These are phyloP conservation scores for Operophtera brumata DNA, from an alignment of 2,888 invertebrate species.

Conservation along the genomic window DNA sequence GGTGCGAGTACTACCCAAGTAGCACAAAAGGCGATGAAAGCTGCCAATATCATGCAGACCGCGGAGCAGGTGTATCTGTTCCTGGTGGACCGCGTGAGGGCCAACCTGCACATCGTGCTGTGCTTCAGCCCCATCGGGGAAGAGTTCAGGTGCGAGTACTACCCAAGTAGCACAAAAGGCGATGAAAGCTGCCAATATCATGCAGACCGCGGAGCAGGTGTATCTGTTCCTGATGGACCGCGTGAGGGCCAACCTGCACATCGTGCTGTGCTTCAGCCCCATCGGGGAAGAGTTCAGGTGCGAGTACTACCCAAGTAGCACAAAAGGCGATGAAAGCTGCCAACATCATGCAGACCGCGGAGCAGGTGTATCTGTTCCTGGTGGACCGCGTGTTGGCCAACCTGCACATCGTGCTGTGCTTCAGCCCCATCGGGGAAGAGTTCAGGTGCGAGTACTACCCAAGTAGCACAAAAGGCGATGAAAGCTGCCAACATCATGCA, in stretches of 20 bases:
- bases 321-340: conserved; percentile 79
- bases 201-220: conserved; percentile 84
- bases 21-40: conserved; percentile 80
- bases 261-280: conserved; percentile 93
- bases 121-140: conserved; percentile 95
- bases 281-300: conserved; percentile 89
- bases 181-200: conserved; percentile 77
- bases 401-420: conserved; percentile 90
- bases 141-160: conserved; percentile 81
- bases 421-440: conserved; percentile 93
- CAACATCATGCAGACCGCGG: conserved; percentile 82
- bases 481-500: conserved; percentile 78
- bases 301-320: too few relatives aligned
- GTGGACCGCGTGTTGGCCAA: conserved; percentile 88
- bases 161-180: too few relatives aligned
- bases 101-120: conserved; percentile 89
- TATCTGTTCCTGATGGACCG: conserved; percentile 89
- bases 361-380: conserved; percentile 87
- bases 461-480: conserved; percentile 81
- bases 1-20: too few relatives aligned
- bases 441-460: conserved; percentile 81
- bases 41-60: conserved; percentile 80
- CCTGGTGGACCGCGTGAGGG: conserved; percentile 87
- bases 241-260: conserved; percentile 87
- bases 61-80: conserved; percentile 87